Base-by-base conservation (phyloP, 2,888 invertebrate species). In the Hypomecis punctinalis region DNA sequence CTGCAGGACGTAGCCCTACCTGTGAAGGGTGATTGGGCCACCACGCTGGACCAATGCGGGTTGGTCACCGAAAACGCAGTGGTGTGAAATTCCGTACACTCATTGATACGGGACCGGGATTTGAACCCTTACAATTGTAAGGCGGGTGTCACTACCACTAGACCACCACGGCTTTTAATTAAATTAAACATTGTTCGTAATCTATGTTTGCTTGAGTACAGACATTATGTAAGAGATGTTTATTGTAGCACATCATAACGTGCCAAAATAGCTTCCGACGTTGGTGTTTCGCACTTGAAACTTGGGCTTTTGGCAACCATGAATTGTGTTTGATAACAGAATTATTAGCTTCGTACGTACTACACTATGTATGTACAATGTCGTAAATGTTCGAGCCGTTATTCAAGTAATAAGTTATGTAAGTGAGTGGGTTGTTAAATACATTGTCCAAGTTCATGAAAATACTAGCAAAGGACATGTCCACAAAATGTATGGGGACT, bases 211-310 rank as follows among this genome's bases (percentile, higher is more conserved):
- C 51, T 23, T 9, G 11, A 8, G 51, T 23, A 57, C 52, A 42
- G 13, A 39, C 58, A 46, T 66, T 67, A 67, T 53, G 66, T 61
- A 66, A 68, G 66, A 65, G 43, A 58, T 67, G 69, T 69, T 67
- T 67, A 65, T 66, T 61, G 59, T 54, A 53, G 55, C 66, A 70
- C 63, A 49, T 69, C 62, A 59, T 63, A 59, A 61, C 55, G 64
- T 67, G 67, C 66, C 69, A 65, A 68, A 64, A 65, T 65, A 66
- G n/a, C 63, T 60, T 47, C 43, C 59, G 58, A 59, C 55, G 51
- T 51, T 61, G 47, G 40, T 46, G 45, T 49, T 53, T 52, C 48
- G 39, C 62, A 56, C 43, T 56, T 52, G 61, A 54, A 45, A 48
- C 37, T 43, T 11, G 59, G 35, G 53, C 6, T 63, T 43, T 42